Evolutionary conservation across 23 tunicate genomes (phyloP).

Genomic region (Oikopleura dioica): DNA sequence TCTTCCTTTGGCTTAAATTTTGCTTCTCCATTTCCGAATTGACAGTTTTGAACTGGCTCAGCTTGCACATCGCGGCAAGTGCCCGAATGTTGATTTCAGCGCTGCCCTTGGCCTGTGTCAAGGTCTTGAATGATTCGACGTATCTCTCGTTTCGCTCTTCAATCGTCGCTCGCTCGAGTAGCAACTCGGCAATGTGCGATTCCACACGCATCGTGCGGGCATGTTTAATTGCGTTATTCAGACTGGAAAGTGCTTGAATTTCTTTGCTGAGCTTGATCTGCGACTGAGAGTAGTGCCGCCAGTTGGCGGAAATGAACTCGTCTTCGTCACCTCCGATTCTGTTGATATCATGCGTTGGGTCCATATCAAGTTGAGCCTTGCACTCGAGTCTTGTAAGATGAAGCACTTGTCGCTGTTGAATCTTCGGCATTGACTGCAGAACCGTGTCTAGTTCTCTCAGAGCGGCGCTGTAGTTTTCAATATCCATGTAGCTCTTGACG

Average conservation of each 20-base stretch:
- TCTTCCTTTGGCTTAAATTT: too few species aligned
- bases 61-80: neutral
- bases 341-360: neutral
- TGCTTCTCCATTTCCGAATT: neutral
- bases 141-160: neutral
- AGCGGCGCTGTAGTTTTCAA: neutral
- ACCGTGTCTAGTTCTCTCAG: neutral
- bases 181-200: too few species aligned
- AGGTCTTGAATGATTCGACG: neutral
- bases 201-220: too few species aligned
- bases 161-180: neutral
- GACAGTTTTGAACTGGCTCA: neutral
- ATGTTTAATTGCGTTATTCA: neutral
- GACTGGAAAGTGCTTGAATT: neutral
- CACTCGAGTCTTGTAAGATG: neutral
- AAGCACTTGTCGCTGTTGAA: neutral
- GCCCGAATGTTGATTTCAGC: neutral
- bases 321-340: neutral
- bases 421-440: neutral
- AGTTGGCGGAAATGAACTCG: neutral
- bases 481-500: neutral
- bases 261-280: neutral
- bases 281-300: neutral
- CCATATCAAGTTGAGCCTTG: neutral
- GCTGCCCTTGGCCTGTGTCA: neutral